Conservation (phyloP, 2,888 invertebrate species). For the Drosophila anomalata region DNA sequence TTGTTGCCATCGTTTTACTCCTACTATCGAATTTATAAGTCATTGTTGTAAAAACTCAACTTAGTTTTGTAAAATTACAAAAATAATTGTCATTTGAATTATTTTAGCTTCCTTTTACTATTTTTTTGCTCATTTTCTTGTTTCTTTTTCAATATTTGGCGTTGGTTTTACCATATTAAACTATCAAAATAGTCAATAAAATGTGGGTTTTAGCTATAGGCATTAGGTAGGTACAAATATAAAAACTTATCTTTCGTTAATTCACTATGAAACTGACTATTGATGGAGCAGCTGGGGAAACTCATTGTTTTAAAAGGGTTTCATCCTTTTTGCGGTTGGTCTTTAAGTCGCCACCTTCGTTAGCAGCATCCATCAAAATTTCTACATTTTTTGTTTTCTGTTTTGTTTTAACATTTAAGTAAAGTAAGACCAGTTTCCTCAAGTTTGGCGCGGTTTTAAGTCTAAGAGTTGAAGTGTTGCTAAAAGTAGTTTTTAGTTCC, state of each 20-base stretch:
- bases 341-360: constrained; percentile 20
- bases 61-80: constrained; percentile 78
- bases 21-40: constrained; percentile 23
- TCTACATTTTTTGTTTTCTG: constrained; percentile 20
- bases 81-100: constrained; percentile 72
- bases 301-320: constrained; percentile 7
- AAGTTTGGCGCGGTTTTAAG: constrained; percentile 73
- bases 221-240: constrained; percentile 35
- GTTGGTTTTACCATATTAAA: constrained; percentile 63
- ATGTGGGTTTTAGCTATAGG: constrained; percentile 51
- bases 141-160: constrained; percentile 66
- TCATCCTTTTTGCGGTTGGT: constrained; percentile 27
- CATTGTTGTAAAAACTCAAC: constrained; percentile 56
- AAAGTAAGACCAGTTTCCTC: constrained; percentile 53
- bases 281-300: constrained; percentile 10
- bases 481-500: constrained; percentile 42
- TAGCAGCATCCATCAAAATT: constrained; percentile 12
- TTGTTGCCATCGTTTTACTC: constrained; percentile 23
- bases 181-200: constrained; percentile 65
- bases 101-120: constrained; percentile 50
- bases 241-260: constrained; percentile 42
- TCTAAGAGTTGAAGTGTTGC: constrained; percentile 70
- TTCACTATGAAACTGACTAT: constrained; percentile 24
- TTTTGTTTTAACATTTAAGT: constrained; percentile 3
- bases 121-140: constrained; percentile 15